These are phyloP conservation scores for Tetranychus truncatus DNA, from an alignment of 2,888 invertebrate species.

Conservation along the genomic window DNA sequence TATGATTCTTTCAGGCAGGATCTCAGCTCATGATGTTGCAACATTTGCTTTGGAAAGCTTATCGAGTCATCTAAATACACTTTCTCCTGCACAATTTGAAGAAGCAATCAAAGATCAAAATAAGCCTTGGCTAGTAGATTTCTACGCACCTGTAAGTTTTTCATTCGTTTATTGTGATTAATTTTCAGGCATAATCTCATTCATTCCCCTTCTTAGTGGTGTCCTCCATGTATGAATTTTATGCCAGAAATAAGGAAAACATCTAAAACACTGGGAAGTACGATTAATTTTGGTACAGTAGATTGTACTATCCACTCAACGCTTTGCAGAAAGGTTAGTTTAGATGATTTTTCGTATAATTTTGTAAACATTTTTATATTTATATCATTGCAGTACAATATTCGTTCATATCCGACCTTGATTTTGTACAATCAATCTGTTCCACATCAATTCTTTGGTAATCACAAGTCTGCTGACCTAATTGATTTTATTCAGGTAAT, in stretches of 20 bases:
- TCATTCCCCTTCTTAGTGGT: constrained; percentile 39
- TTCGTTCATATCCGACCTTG: constrained; percentile 50
- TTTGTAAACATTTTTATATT: background rate
- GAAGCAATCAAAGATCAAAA: constrained; percentile 29
- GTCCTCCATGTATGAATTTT: constrained; percentile 52
- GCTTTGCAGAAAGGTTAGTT: constrained; percentile 37
- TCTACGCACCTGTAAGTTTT: constrained; percentile 46
- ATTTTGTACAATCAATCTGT: constrained; percentile 44
- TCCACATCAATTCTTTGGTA: constrained; percentile 42
- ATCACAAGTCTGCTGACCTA: constrained; percentile 42
- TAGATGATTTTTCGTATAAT: background rate
- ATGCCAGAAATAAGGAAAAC: constrained; percentile 49
- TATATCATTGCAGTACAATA: constrained; percentile 36
- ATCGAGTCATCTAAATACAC: constrained; percentile 32
- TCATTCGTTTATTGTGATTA: constrained; percentile 5
- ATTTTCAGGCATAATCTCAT: background rate
- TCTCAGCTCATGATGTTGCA: constrained; percentile 39
- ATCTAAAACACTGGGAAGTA: constrained; percentile 35
- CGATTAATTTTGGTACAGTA: constrained; percentile 44
- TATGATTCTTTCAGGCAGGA: constrained; percentile 33
- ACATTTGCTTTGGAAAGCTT: constrained; percentile 47
- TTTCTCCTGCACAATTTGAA: constrained; percentile 34
- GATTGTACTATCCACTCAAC: constrained; percentile 46
- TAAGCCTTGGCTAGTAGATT: constrained; percentile 49
- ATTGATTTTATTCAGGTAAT: constrained; percentile 41